A percentile compares a stretch with the other conserved stretches of the same genome.
Evolutionary conservation across 37 sponge, comb jelly and placozoan species (phyloP).

Genomic region (Axinella damicornis): DNA sequence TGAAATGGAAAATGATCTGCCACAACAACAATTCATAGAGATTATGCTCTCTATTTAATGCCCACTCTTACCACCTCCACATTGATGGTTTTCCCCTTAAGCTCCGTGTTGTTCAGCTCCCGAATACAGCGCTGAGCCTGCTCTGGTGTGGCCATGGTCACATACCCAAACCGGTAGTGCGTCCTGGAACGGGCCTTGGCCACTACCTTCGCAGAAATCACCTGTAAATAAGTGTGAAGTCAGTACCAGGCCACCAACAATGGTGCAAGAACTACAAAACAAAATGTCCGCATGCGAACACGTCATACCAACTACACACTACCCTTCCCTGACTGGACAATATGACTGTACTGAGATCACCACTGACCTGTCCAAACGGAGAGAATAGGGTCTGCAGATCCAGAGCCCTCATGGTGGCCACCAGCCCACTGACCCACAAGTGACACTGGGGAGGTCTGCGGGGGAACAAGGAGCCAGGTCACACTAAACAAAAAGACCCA

Average conservation of each 20-base stretch:
- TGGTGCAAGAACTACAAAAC: too few relatives aligned
- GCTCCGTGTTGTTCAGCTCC: slow-evolving; percentile 56
- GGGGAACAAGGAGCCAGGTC: background rate
- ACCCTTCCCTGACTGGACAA: background rate
- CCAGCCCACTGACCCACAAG: slow-evolving; percentile 74
- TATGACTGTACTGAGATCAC: background rate
- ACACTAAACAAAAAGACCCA: background rate
- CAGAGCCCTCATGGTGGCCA: slow-evolving; percentile 46
- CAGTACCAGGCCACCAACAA: too few relatives aligned
- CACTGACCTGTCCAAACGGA: slow-evolving; percentile 47
- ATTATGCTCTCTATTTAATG: too few relatives aligned
- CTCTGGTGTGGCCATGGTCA: slow-evolving; percentile 60
- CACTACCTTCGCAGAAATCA: slow-evolving; percentile 64
- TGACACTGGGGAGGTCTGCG: slow-evolving; percentile 20
- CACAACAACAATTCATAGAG: too few relatives aligned
- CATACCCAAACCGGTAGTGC: slow-evolving; percentile 55
- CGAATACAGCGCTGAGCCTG: slow-evolving; percentile 59
- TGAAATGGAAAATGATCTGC: too few relatives aligned
- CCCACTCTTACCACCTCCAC: slow-evolving; percentile 57
- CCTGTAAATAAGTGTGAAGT: slow-evolving; percentile 52
- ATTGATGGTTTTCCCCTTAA: slow-evolving; percentile 52
- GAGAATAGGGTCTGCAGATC: slow-evolving; percentile 73
- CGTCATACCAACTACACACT: background rate
- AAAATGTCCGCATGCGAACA: background rate
- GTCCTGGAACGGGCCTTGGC: slow-evolving; percentile 46